Evolutionary conservation across 2,888 invertebrate genomes (phyloP).

Genomic region (Erebia aethiops): DNA sequence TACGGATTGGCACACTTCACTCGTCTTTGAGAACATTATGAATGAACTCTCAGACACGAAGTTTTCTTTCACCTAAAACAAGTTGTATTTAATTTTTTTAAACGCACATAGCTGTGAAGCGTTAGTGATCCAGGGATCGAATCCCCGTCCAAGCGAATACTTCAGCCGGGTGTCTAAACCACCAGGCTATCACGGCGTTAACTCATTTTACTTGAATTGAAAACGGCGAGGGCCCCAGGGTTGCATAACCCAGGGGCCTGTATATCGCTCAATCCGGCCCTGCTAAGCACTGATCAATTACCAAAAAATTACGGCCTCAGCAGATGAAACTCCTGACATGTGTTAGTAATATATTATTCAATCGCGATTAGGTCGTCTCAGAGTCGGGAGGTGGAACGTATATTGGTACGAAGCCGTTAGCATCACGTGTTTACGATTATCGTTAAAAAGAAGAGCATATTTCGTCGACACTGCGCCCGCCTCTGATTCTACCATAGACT

Average conservation of each 20-base stretch:
- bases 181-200: too few species aligned
- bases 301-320: slow-evolving; percentile 9
- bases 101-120: not conserved
- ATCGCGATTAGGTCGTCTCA: slow-evolving; percentile 11
- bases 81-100: not conserved
- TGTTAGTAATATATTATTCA: slow-evolving; percentile 14
- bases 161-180: too few species aligned
- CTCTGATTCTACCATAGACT: slow-evolving; percentile 28
- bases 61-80: not conserved
- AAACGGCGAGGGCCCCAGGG: too few species aligned
- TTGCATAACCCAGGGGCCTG: too few species aligned
- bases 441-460: slow-evolving; percentile 48
- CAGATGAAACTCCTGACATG: slow-evolving; percentile 1
- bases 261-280: too few species aligned
- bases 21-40: too few species aligned
- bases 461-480: slow-evolving; percentile 45
- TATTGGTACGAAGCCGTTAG: slow-evolving; percentile 47
- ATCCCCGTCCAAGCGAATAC: too few species aligned
- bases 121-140: too few species aligned
- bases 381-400: slow-evolving; percentile 23
- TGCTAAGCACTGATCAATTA: not conserved
- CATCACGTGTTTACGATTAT: slow-evolving; percentile 52
- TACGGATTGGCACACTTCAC: too few species aligned
- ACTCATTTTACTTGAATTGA: too few species aligned
- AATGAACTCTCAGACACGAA: too few species aligned